A percentile compares a stretch with the other conserved stretches of the same genome.
Conservation (phyloP, 2,797 vertebrate genomes). For the Sylvilagus floridanus region DNA sequence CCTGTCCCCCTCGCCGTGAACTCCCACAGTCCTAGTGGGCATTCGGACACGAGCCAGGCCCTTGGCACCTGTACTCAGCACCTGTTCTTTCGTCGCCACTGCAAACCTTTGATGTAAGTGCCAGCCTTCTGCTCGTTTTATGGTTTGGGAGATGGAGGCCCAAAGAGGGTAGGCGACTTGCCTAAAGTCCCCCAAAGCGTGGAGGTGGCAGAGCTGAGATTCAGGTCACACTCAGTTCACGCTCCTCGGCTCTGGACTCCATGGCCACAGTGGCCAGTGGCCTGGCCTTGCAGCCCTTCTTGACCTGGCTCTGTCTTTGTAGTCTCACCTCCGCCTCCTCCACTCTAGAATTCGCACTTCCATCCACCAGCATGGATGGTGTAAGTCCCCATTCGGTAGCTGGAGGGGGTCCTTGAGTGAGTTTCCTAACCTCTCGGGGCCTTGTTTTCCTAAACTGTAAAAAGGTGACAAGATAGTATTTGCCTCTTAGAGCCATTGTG, state of each 20-base stretch:
- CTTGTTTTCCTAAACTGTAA: neutral
- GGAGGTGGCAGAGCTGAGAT: neutral
- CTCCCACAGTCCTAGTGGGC: neutral
- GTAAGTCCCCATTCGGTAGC: neutral
- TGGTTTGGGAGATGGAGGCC: slow-evolving; percentile 9
- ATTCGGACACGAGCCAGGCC: neutral
- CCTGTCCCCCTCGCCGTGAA: neutral
- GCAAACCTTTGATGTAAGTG: slow-evolving; percentile 7
- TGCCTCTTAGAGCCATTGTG: neutral
- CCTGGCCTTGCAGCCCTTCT: neutral
- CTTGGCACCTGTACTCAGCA: neutral
- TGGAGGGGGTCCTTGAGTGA: neutral
- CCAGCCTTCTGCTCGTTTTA: neutral
- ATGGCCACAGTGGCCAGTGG: neutral
- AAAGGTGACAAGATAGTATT: neutral
- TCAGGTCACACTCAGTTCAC: neutral
- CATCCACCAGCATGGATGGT: neutral
- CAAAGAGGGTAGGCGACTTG: neutral
- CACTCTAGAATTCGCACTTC: neutral
- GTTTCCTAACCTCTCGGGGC: slow-evolving; percentile 32
- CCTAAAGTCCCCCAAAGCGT: neutral
- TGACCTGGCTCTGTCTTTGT: neutral
- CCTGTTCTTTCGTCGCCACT: neutral
- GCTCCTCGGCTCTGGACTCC: neutral
- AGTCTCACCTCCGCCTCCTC: neutral